Evolutionary conservation across 2,888 invertebrate species (phyloP).

Genomic region (Hybos culiciformis): DNA sequence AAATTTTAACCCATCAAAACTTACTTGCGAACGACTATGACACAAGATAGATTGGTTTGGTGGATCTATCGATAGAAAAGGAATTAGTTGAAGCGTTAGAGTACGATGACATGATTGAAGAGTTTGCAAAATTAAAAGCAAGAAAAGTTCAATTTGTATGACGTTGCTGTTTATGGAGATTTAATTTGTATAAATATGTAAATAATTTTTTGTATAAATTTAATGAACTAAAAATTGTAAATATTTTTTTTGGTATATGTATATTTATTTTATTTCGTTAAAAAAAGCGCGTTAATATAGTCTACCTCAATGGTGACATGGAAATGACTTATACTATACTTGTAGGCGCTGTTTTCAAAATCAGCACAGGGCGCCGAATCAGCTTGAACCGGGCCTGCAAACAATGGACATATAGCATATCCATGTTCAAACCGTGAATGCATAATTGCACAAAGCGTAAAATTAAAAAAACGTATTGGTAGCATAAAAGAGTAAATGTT

Average conservation of each 20-base stretch:
- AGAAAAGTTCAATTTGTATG: not conserved
- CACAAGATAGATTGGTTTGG: conserved; percentile 4
- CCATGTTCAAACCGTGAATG: too few relatives aligned
- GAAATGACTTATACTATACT: not conserved
- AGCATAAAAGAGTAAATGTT: too few relatives aligned
- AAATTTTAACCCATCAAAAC: conserved; percentile 6
- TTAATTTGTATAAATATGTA: not conserved
- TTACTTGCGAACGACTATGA: conserved; percentile 4
- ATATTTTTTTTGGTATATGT: not conserved
- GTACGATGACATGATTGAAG: not conserved
- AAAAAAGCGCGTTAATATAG: not conserved
- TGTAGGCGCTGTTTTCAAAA: not conserved
- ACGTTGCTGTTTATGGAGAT: not conserved
- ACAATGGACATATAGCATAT: too few relatives aligned
- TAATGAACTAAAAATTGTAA: not conserved
- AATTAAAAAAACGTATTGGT: too few relatives aligned
- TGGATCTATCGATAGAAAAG: conserved; percentile 2
- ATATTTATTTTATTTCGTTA: not conserved
- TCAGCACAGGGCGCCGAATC: not conserved
- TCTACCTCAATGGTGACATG: not conserved
- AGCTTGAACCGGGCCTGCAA: not conserved
- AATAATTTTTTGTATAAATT: not conserved
- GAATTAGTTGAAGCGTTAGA: conserved; percentile 1
- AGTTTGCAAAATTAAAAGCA: not conserved
- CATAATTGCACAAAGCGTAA: too few relatives aligned